Conservation (phyloP, 2,113 vertebrate genomes). For the Aramus guarauna region DNA sequence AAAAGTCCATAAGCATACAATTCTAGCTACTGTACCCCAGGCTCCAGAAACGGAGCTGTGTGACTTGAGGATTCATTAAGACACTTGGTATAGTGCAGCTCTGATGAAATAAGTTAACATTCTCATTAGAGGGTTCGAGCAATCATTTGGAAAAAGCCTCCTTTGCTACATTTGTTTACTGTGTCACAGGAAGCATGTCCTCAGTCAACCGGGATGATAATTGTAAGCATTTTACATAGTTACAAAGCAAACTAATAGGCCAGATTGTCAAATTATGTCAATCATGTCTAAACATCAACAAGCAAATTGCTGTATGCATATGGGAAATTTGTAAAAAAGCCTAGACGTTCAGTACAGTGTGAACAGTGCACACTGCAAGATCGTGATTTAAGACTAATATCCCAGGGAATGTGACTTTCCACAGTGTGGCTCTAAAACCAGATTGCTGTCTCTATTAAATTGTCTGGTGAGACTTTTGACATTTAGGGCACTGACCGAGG, state of each 20-base stretch:
- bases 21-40: neutral
- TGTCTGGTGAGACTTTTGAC: neutral
- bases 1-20: neutral
- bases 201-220: slow-evolving; percentile 49
- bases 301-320: slow-evolving; percentile 28
- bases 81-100: neutral
- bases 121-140: slow-evolving; percentile 45
- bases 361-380: neutral
- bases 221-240: slow-evolving; percentile 17
- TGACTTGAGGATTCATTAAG: slow-evolving; percentile 44
- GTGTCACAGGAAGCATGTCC: slow-evolving; percentile 17
- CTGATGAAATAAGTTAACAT: slow-evolving; percentile 42
- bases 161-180: slow-evolving; percentile 16
- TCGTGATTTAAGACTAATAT: neutral
- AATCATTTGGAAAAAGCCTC: slow-evolving; percentile 43
- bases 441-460: neutral
- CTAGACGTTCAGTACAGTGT: neutral
- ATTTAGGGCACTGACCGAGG: neutral
- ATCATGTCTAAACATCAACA: slow-evolving; percentile 50
- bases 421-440: neutral
- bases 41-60: neutral
- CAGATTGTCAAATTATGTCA: slow-evolving; percentile 55
- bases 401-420: neutral
- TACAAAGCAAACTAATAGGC: slow-evolving; percentile 57
- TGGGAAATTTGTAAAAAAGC: slow-evolving; percentile 12